phyloP scores from a whole-genome alignment of 2,888 invertebrate genomes.

The Nemapogon koenigi region DNA sequence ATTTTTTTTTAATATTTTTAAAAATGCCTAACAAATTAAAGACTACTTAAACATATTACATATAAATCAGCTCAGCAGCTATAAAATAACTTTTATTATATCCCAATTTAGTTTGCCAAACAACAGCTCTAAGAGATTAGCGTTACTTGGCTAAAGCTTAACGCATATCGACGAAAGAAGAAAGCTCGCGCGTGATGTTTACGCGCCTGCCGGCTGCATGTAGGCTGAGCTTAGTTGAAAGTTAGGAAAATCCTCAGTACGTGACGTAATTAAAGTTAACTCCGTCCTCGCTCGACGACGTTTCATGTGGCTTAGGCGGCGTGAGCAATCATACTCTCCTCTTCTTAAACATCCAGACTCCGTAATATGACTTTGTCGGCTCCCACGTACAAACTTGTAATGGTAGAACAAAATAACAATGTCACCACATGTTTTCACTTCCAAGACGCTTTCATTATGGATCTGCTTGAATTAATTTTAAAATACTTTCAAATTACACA shows the following conservation, averaged over 20 bases:
- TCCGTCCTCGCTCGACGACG: constrained; percentile 11
- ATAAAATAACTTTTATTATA: constrained; percentile 19
- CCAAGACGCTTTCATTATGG: too few species aligned
- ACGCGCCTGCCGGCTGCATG: constrained; percentile 24
- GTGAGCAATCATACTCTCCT: constrained; percentile 14
- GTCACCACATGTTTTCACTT: too few species aligned
- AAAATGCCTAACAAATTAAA: too few species aligned
- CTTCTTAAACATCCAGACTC: constrained; percentile 12
- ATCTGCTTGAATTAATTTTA: too few species aligned
- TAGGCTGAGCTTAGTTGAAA: constrained; percentile 35
- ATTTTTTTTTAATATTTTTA: too few species aligned
- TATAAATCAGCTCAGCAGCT: too few species aligned
- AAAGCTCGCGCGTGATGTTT: constrained; percentile 32
- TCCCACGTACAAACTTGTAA: constrained; percentile 5
- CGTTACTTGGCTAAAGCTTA: constrained; percentile 31
- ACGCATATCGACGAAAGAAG: constrained; percentile 39
- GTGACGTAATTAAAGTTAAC: constrained; percentile 37
- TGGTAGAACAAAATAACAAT: constrained; percentile 4
- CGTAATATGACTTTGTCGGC: constrained; percentile 8
- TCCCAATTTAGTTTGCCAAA: constrained; percentile 8
- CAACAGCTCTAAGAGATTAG: constrained; percentile 7
- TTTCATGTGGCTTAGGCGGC: constrained; percentile 13
- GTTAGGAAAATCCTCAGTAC: constrained; percentile 36
- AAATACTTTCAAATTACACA: too few species aligned
- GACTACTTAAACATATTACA: too few species aligned